Conservation (phyloP, 2,888 invertebrate species). For the Cremastinae sp. region DNA sequence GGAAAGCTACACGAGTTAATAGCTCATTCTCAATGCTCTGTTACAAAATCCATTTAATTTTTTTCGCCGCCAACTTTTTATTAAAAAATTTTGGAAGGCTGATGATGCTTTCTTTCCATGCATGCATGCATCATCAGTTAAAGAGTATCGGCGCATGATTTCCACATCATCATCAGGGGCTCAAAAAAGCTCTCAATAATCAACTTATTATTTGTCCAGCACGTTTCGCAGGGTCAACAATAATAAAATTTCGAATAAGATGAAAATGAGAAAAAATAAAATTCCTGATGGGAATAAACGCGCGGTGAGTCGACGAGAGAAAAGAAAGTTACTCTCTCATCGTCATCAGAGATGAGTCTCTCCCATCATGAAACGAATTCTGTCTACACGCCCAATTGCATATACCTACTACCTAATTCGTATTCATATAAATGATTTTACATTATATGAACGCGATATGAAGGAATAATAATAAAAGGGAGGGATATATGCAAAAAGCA, state of each 20-base stretch:
- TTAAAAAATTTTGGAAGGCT: no score
- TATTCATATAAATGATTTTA: constrained; percentile 12
- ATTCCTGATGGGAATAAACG: constrained; percentile 17
- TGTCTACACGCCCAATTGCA: no score
- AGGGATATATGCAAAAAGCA: no score
- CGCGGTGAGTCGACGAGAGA: constrained; percentile 41
- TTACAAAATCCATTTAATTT: not conserved
- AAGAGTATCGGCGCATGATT: no score
- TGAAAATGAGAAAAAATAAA: constrained; percentile 25
- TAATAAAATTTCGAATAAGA: constrained; percentile 20
- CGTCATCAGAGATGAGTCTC: no score
- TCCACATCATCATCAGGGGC: not conserved
- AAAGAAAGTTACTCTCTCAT: constrained; percentile 58
- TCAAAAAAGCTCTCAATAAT: not conserved
- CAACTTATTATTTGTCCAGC: not conserved
- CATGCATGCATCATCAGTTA: no score
- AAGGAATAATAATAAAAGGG: constrained; percentile 15
- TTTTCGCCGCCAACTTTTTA: no score
- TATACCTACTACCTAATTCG: no score
- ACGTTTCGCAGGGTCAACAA: constrained; percentile 6
- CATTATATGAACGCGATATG: constrained; percentile 10
- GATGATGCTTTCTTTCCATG: no score
- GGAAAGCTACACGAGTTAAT: constrained; percentile 3
- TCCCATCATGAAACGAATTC: not conserved
- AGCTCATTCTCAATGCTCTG: no score